phyloP scores from a whole-genome alignment of 2,113 vertebrate species.

The Callionymus lyra region DNA sequence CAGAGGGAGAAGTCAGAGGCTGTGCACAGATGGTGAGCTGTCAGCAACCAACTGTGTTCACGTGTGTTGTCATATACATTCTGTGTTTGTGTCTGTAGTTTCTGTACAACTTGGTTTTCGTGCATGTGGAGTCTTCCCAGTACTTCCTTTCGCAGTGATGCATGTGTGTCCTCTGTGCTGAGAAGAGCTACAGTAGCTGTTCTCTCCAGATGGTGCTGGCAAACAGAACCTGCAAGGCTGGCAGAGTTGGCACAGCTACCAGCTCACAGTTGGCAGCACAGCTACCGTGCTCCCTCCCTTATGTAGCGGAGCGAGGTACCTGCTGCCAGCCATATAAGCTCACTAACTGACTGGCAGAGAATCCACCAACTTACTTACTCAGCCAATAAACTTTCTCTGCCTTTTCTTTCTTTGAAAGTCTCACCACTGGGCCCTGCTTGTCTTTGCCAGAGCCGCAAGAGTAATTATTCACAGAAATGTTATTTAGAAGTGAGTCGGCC shows the following conservation, averaged over 20 bases:
- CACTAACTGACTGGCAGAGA: conserved; percentile 45
- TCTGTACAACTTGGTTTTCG: conserved; percentile 14
- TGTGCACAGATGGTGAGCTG: conserved; percentile 59
- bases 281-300: conserved; percentile 59
- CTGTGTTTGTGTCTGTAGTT: conserved; percentile 16
- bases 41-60: conserved; percentile 56
- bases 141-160: not conserved
- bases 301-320: conserved; percentile 50
- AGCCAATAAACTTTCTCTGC: conserved; percentile 22
- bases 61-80: conserved; percentile 14
- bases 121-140: conserved; percentile 23
- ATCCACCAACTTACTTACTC: conserved; percentile 24
- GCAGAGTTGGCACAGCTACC: conserved; percentile 45
- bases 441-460: too few species aligned
- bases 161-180: conserved; percentile 48
- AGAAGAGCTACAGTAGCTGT: conserved; percentile 46
- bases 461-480: too few species aligned
- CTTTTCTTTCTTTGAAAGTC: conserved; percentile 14
- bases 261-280: conserved; percentile 57
- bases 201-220: conserved; percentile 69
- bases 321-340: conserved; percentile 54
- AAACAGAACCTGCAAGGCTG: conserved; percentile 62
- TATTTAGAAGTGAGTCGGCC: too few species aligned
- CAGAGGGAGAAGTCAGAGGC: conserved; percentile 54
- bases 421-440: conserved; percentile 3